These are phyloP conservation scores for Bradypodion pumilum DNA, from an alignment of 2,797 vertebrate species.

Conservation along the genomic window DNA sequence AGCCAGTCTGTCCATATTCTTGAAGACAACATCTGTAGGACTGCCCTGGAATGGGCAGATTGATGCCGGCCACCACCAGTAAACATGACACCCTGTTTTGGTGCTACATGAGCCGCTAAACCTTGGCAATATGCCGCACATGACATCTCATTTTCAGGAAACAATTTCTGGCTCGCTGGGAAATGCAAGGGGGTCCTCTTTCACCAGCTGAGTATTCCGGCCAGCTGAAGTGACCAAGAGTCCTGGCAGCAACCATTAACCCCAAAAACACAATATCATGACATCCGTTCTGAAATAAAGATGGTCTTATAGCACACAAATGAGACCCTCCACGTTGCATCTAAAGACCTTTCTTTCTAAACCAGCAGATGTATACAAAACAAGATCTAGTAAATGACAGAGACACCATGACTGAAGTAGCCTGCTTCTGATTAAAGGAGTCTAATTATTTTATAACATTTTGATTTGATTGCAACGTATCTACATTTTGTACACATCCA, in stretches of 20 bases:
- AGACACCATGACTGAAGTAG: too few relatives aligned
- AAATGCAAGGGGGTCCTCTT: not conserved
- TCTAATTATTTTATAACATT: too few relatives aligned
- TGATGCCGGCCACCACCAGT: not conserved
- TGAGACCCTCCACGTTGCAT: too few relatives aligned
- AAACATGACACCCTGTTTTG: not conserved
- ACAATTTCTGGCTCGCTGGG: conserved; percentile 19
- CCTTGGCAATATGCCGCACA: not conserved
- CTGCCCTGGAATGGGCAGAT: not conserved
- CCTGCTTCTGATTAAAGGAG: too few relatives aligned
- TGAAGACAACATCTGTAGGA: not conserved
- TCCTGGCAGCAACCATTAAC: not conserved
- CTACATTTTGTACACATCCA: too few relatives aligned
- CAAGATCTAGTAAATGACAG: too few relatives aligned
- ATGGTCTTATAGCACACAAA: too few relatives aligned
- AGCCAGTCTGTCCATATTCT: not conserved
- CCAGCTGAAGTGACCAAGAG: not conserved
- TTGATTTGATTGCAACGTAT: too few relatives aligned
- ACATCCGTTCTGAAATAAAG: too few relatives aligned
- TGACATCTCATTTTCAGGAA: conserved; percentile 23
- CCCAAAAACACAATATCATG: not conserved
- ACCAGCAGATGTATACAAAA: too few relatives aligned
- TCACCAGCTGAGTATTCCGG: conserved; percentile 17
- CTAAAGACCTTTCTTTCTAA: too few relatives aligned
- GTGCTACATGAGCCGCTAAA: not conserved